These are phyloP conservation scores for Osmerus mordax DNA, from an alignment of 2,113 vertebrate genomes.

Conservation along the genomic window DNA sequence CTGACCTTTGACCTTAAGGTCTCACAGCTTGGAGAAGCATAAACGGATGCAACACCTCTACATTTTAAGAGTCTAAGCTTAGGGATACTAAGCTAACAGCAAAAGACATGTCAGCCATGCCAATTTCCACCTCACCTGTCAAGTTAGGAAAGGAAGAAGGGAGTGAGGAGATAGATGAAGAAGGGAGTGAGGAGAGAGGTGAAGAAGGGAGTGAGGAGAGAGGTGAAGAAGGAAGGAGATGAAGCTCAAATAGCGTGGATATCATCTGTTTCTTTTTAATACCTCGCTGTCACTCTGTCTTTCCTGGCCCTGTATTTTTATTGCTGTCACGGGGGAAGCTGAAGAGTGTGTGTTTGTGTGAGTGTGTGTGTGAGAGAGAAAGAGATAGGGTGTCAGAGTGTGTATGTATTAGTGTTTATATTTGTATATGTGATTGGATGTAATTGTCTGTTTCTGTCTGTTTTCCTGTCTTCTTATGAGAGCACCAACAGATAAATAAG, in stretches of 20 bases:
- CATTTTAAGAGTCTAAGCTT: too few species aligned
- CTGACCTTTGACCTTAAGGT: constrained; percentile 24
- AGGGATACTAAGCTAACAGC: constrained; percentile 7
- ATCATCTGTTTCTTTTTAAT: constrained; percentile 21
- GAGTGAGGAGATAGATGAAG: not conserved
- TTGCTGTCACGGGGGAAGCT: constrained; percentile 56
- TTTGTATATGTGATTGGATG: not conserved
- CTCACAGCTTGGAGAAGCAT: constrained; percentile 8
- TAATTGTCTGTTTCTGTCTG: constrained; percentile 1
- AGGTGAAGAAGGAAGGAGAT: not conserved
- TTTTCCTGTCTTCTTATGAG: not conserved
- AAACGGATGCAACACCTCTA: constrained; percentile 5
- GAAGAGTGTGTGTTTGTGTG: constrained; percentile 7
- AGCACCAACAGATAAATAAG: constrained; percentile 31
- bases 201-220: not conserved
- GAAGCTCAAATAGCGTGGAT: not conserved
- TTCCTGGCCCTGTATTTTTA: constrained; percentile 44
- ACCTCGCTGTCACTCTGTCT: constrained; percentile 47
- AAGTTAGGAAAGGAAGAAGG: not conserved
- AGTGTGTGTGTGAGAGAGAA: not conserved
- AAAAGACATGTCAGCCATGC: not conserved
- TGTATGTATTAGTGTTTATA: not conserved
- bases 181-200: not conserved
- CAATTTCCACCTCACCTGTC: not conserved
- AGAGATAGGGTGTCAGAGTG: not conserved